phyloP scores from a whole-genome alignment of 2,888 invertebrate genomes.

The Papilio protenor region DNA sequence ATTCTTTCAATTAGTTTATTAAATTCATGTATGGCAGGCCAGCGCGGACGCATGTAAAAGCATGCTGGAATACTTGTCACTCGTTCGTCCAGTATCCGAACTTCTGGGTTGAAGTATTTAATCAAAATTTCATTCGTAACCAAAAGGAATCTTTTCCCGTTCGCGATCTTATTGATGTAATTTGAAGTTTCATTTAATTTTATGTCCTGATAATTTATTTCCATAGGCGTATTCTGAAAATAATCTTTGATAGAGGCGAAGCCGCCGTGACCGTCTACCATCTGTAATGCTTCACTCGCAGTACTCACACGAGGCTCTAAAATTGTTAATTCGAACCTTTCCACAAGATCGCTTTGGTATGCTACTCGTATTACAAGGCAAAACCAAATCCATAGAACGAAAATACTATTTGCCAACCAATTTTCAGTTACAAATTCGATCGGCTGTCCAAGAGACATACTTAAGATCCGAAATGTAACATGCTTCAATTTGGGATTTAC shows the following conservation, averaged over 20 bases:
- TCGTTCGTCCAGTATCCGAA: conserved; percentile 59
- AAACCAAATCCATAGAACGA: conserved; percentile 68
- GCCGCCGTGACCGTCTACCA: conserved; percentile 61
- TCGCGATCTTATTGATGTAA: conserved; percentile 53
- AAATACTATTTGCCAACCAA: conserved; percentile 57
- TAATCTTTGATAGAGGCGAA: conserved; percentile 50
- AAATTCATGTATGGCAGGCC: conserved; percentile 60
- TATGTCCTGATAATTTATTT: conserved; percentile 51
- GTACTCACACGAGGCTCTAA: conserved; percentile 59
- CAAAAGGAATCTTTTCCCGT: conserved; percentile 60
- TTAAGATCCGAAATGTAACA: conserved; percentile 55
- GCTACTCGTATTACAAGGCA: conserved; percentile 65
- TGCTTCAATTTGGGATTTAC: conserved; percentile 43
- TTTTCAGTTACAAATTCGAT: conserved; percentile 57
- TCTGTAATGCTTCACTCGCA: conserved; percentile 56
- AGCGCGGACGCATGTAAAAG: conserved; percentile 63
- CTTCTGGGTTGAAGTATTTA: conserved; percentile 45
- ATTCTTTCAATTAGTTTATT: conserved; percentile 50
- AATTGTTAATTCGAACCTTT: conserved; percentile 57
- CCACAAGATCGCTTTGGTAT: conserved; percentile 64
- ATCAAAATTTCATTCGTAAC: conserved; percentile 52
- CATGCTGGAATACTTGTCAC: conserved; percentile 53
- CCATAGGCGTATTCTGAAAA: conserved; percentile 55
- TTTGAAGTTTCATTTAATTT: conserved; percentile 47
- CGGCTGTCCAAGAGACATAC: conserved; percentile 64